These are phyloP conservation scores for Anas bernieri DNA, from an alignment of 2,797 vertebrate genomes.

Conservation along the genomic window DNA sequence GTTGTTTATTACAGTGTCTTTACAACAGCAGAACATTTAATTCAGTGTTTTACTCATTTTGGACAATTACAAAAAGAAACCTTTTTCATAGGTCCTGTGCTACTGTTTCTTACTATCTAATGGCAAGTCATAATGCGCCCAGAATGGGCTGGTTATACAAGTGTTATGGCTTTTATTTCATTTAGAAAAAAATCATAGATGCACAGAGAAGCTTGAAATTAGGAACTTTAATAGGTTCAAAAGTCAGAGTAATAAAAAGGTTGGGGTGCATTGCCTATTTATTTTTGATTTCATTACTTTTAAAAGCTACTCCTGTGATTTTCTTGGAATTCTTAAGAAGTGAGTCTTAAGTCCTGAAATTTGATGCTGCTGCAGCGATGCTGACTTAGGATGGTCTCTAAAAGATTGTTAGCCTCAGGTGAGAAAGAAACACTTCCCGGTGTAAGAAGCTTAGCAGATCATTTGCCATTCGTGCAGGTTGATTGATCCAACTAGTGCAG, in stretches of 20 bases:
- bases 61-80: neutral
- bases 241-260: neutral
- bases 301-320: neutral
- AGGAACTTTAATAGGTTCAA: neutral
- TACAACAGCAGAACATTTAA: neutral
- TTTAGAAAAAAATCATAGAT: neutral
- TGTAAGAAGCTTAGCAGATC: neutral
- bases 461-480: neutral
- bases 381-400: neutral
- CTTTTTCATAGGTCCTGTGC: neutral
- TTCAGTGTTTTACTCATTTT: neutral
- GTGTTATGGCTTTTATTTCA: neutral
- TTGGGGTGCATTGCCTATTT: neutral
- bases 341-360: neutral
- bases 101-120: neutral
- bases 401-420: neutral
- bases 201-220: neutral
- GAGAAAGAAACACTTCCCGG: neutral
- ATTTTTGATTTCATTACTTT: neutral
- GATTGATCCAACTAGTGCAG: neutral
- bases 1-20: neutral
- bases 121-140: neutral
- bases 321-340: neutral
- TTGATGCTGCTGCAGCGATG: neutral
- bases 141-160: neutral